Percentiles rank a stretch among this genome's conserved stretches.
Conservation (phyloP, 1,140 invertebrate genomes). For the Procambarus clarkii region DNA sequence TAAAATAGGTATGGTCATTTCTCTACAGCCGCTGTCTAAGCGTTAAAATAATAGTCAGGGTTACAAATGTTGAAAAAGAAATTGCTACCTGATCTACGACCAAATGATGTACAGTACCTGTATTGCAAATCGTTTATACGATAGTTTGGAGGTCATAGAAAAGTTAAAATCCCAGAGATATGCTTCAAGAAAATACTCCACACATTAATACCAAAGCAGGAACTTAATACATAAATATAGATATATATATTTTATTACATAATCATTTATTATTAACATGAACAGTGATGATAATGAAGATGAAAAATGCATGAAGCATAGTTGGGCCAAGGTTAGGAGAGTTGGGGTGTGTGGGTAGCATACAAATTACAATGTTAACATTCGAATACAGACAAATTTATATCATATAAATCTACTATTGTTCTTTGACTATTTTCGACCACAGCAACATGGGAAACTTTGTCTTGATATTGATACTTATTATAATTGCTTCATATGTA, state of each 20-base stretch:
- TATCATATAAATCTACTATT: neutral
- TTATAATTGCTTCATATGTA: neutral
- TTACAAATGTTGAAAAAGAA: too few relatives aligned
- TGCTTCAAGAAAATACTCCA: too few relatives aligned
- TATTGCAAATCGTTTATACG: too few relatives aligned
- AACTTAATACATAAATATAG: neutral
- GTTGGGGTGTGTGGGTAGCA: neutral
- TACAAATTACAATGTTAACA: neutral
- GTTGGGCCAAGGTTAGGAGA: neutral
- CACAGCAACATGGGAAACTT: neutral
- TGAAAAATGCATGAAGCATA: constrained; percentile 8
- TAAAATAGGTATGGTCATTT: too few relatives aligned
- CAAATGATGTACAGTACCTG: too few relatives aligned
- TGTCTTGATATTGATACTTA: neutral
- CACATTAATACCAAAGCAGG: too few relatives aligned
- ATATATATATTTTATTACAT: constrained; percentile 17
- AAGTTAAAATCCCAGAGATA: too few relatives aligned
- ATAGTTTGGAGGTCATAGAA: too few relatives aligned
- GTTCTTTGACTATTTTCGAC: neutral
- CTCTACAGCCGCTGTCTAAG: too few relatives aligned
- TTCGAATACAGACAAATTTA: neutral
- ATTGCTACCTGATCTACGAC: too few relatives aligned
- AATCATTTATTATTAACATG: neutral
- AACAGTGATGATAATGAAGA: neutral
- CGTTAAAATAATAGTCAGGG: too few relatives aligned